Evolutionary conservation across 2,797 vertebrate species (phyloP), one percentile per base, ranked within the genome.

Genomic region (Ptychadena robeensis): DNA sequence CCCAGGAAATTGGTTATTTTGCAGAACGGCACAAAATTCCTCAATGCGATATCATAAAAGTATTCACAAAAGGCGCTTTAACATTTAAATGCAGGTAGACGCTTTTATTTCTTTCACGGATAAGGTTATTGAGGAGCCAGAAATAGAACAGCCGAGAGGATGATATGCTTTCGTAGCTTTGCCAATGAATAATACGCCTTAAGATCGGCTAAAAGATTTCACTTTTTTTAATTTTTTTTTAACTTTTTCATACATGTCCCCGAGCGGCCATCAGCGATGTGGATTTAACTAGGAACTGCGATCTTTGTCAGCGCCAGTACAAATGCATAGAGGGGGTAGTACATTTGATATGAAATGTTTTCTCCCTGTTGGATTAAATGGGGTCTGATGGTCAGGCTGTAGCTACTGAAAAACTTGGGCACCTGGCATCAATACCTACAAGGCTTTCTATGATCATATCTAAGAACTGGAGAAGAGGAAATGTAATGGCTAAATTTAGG

Each of bases 31-130:
- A 61, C 25, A 14, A 63, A 61, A 69, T 28, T 70, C 67, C 31
- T 79, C 68, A 53, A 79, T 69, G 31, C 48, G 57, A 27, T 57
- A 35, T 69, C 77, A 79, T 79, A 70, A 79, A 79, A 79, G 77
- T 70, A 79, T 79, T 59, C 77, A 79, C 77, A 61, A 79, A 79
- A 79, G 77, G 22, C 34, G 53, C 77, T 79, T 79, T 79, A 79
- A 70, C 77, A 79, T 79, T 79, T 70, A 79, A 79, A 79, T 73
- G 18, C 32, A 74, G 80, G 71, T 81, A 66, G 38, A 73, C n/a
- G n/a, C 25, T 81, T 82, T 73, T 80, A 31, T 64, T 65, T 44
- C 31, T 32, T 66, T 73, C 38, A 57, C n/a, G 18, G 38, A 37
- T 53, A 74, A 35, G 70, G 70, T 81, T 81, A 72, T 81, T 80